Evolutionary conservation across 2,113 vertebrate species (phyloP), one percentile per base, ranked within the genome.

Genomic region (Ophiodon elongatus): DNA sequence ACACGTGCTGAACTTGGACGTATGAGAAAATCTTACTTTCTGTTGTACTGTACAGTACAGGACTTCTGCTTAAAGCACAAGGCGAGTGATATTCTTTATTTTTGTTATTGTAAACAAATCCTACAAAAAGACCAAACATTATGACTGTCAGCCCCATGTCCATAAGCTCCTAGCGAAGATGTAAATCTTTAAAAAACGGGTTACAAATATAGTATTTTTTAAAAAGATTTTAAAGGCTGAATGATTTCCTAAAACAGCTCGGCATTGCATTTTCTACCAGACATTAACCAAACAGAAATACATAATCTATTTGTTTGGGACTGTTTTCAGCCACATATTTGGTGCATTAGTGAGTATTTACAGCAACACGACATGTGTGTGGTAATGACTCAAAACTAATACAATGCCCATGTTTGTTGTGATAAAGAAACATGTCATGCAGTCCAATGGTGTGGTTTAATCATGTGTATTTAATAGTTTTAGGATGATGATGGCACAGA

Each of bases 291-390:
- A 47, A 69, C 23, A 62, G 4, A 23, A 29, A 11, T 39, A 15
- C 27, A 52, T 14, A 21, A 3, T 69, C 2, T 15, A 23, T 65
- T 65, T 56, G 8, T 65, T 56, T 8, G 35, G n/a, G 23, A 35
- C 4, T 37, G n/a, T 65, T 79, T 69, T 45, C 37, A 69, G 39
- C 14, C 23, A 19, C 14, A 39, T 25, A 47, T 78, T 47, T 69
- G 29, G 39, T 21, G 14, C 3, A 1, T 1, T 13, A 64, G 4
- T 43, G 33, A 65, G 47, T 66, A 56, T 33, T 79, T 54, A 52
- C 33, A 67, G 63, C 35, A 45, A 17, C 47, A 76, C 2, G 54
- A 73, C 41, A 50, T 7, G 43, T 19, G 17, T 69, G 76, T 27
- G 17, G 57, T 4, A 31, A 27, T 63, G n/a, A 52, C 21, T 23